Evolutionary conservation across 2,888 invertebrate species (phyloP), one percentile per base, ranked within the genome.

Genomic region (Pogonocherus hispidulus): DNA sequence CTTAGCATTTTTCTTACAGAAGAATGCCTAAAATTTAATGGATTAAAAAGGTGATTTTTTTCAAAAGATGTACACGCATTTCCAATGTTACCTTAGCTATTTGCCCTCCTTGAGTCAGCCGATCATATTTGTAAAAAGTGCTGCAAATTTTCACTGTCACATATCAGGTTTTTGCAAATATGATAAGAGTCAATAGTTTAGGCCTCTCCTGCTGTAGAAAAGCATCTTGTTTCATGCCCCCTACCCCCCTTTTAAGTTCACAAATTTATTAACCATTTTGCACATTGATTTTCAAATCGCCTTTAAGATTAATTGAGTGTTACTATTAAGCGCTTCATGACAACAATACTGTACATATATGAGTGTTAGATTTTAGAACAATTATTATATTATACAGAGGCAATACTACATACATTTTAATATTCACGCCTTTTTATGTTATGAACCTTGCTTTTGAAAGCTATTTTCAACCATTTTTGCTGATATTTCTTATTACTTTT

Each of bases 61-160:
- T 70, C 70, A 72, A 76, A 78, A 70, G 75, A 79, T 70, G 71
- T 78, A 80, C 78, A 82, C 80, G 84, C 86, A 86, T 86, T 86
- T 86, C 86, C 86, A 86, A 86, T 86, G 86, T 85, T 84, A 85
- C 86, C 86, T 86, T 85, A 81, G 82, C 84, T 85, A 84, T 78
- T 73, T 68, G 65, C 72, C 71, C 74, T 64, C 73, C 51, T 68
- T 62, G 62, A 69, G 66, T 68, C 68, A 63, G 41, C 67, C 63
- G 60, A 73, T 71, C 76, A 79, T 79, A 77, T 79, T 79, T 78
- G 79, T 76, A 72, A 77, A 76, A 73, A 69, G 35, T 55, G 37
- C 14, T 54, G 52, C 41, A 11, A 44, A 14, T 52, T 52, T 44
- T 62, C 27, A n/a, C 19, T 41, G 44, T 11, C 41, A 27, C 41